These are phyloP conservation scores for Tetranychus truncatus DNA, from an alignment of 2,888 invertebrate genomes.

Conservation along the genomic window DNA sequence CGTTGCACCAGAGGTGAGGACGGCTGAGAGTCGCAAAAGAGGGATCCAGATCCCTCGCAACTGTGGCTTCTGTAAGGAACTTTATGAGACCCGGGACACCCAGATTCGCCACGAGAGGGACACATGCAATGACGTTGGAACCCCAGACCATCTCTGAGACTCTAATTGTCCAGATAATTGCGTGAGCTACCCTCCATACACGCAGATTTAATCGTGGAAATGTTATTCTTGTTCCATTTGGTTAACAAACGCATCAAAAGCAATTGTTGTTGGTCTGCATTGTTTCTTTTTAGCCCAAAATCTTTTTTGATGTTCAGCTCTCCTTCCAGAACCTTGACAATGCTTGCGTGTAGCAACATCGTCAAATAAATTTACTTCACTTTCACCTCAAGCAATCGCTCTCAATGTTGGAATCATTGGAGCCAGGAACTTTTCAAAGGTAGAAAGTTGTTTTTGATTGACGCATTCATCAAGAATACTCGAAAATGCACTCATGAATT, in stretches of 20 bases:
- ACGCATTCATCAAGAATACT: not conserved
- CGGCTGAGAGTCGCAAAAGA: no score
- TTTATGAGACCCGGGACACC: no score
- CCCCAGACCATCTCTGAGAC: no score
- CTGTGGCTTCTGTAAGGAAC: no score
- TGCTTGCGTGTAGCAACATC: not conserved
- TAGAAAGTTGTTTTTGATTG: not conserved
- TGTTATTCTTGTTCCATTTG: no score
- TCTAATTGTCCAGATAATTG: no score
- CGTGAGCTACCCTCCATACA: no score
- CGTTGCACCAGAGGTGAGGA: no score
- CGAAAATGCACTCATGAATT: not conserved
- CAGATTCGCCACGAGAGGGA: no score
- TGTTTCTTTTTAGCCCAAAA: not conserved
- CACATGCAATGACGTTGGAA: no score
- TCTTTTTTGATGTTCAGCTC: not conserved
- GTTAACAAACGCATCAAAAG: not conserved
- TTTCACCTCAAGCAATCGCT: not conserved
- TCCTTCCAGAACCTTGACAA: not conserved
- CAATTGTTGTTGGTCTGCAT: not conserved
- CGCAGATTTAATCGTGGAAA: no score
- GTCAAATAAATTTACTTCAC: not conserved
- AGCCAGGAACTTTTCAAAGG: not conserved
- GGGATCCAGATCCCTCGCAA: no score
- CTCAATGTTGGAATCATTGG: not conserved